These are phyloP conservation scores for Crossocerus cetratus DNA, from an alignment of 2,888 invertebrate genomes.

Conservation along the genomic window DNA sequence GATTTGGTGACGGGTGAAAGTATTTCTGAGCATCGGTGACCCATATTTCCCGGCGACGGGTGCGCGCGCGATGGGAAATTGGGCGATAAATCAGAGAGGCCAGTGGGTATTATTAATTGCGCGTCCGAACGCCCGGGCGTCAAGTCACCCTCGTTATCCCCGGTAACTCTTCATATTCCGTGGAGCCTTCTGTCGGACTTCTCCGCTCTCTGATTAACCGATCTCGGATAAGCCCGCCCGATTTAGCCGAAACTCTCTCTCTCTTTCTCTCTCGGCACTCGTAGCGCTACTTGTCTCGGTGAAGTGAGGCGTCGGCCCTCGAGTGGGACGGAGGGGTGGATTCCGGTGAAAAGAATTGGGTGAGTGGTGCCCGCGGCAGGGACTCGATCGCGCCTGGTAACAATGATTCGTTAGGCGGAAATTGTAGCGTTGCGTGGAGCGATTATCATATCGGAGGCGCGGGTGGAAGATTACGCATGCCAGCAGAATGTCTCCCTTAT, in stretches of 20 bases:
- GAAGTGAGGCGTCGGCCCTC: not conserved
- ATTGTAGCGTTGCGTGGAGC: conserved; percentile 4
- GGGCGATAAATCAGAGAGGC: conserved; percentile 4
- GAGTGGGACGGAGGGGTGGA: conserved; percentile 4
- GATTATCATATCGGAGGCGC: conserved; percentile 34
- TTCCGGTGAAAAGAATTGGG: too few relatives aligned
- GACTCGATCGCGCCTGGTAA: not conserved
- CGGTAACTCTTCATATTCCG: not conserved
- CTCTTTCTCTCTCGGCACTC: not conserved
- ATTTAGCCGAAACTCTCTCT: not conserved
- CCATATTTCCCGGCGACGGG: not conserved
- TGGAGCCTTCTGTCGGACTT: not conserved
- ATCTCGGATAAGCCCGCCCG: not conserved
- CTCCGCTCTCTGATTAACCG: not conserved
- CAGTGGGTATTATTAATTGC: conserved; percentile 1
- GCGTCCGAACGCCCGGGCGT: not conserved
- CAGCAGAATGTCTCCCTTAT: conserved; percentile 33
- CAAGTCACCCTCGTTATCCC: not conserved
- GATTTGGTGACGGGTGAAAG: conserved; percentile 6
- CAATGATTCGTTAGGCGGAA: conserved; percentile 12
- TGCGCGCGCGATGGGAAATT: conserved; percentile 15
- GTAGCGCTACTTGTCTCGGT: not conserved
- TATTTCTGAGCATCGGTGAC: conserved; percentile 15
- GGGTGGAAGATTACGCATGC: conserved; percentile 39
- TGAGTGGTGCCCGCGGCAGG: too few relatives aligned